phyloP scores from a whole-genome alignment of 2,888 invertebrate species.

The Gandaritis pyraliata region DNA sequence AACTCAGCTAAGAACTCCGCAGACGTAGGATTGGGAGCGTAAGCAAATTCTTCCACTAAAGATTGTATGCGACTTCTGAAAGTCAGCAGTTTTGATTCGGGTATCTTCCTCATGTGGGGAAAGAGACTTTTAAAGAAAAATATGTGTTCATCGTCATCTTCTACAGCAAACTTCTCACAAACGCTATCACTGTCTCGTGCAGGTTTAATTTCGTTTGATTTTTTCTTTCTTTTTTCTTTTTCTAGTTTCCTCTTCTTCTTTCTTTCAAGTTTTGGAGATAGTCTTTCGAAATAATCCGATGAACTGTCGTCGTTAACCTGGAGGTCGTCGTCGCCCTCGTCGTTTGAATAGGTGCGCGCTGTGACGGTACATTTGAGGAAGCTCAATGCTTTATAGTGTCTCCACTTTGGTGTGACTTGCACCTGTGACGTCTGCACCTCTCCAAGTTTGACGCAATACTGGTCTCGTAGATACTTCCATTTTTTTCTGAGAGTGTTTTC shows the following conservation, averaged over 20 bases:
- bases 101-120: constrained; percentile 31
- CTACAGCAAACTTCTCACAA: constrained; percentile 10
- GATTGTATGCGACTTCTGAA: constrained; percentile 27
- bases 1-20: constrained; percentile 20
- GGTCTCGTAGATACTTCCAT: constrained; percentile 39
- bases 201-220: neutral
- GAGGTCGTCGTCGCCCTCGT: constrained; percentile 12
- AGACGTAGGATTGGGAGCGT: constrained; percentile 12
- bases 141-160: constrained; percentile 33
- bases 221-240: constrained; percentile 22
- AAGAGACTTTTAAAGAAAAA: constrained; percentile 31
- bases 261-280: constrained; percentile 4
- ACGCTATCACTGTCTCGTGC: constrained; percentile 14
- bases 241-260: constrained; percentile 15
- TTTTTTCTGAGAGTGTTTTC: constrained; percentile 34
- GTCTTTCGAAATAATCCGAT: constrained; percentile 23
- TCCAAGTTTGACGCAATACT: constrained; percentile 34
- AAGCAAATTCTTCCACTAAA: constrained; percentile 30
- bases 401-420: constrained; percentile 16
- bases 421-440: constrained; percentile 20
- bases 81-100: constrained; percentile 19
- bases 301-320: constrained; percentile 21
- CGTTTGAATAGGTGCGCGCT: constrained; percentile 19
- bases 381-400: constrained; percentile 17
- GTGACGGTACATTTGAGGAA: constrained; percentile 20